These are phyloP conservation scores for Sebastes alutus DNA, from an alignment of 2,797 vertebrate species.

Conservation along the genomic window DNA sequence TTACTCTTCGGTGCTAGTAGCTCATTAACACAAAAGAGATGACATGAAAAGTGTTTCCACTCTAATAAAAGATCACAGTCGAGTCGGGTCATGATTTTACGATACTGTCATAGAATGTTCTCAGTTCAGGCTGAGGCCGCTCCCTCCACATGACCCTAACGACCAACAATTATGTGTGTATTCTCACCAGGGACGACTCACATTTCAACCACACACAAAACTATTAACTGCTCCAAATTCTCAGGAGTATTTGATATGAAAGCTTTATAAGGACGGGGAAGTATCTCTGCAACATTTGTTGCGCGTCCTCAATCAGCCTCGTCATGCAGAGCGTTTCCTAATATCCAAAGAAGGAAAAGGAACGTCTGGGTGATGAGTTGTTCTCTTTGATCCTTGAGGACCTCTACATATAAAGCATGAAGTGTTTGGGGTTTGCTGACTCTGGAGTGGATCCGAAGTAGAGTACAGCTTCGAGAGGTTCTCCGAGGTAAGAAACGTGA, in stretches of 20 bases:
- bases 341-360: constrained; percentile 63
- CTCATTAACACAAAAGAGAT: neutral
- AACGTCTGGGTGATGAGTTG: neutral
- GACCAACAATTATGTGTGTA: constrained; percentile 23
- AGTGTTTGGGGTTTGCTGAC: constrained; percentile 8
- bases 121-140: neutral
- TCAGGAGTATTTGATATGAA: constrained; percentile 44
- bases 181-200: constrained; percentile 40
- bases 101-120: neutral
- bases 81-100: constrained; percentile 5
- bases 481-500: constrained; percentile 36
- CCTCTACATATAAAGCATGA: constrained; percentile 57
- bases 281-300: constrained; percentile 26
- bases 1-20: neutral
- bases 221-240: constrained; percentile 42
- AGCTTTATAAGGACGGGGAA: constrained; percentile 64
- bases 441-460: constrained; percentile 16
- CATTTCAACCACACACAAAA: constrained; percentile 47
- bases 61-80: neutral
- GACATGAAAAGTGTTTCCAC: neutral
- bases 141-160: constrained; percentile 1
- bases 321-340: neutral
- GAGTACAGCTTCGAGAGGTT: constrained; percentile 14
- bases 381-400: constrained; percentile 32
- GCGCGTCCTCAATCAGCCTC: constrained; percentile 51